Evolutionary conservation across 1,140 invertebrate species (phyloP), one percentile per base, ranked within the genome.

Genomic region (Sesamia nonagrioides): DNA sequence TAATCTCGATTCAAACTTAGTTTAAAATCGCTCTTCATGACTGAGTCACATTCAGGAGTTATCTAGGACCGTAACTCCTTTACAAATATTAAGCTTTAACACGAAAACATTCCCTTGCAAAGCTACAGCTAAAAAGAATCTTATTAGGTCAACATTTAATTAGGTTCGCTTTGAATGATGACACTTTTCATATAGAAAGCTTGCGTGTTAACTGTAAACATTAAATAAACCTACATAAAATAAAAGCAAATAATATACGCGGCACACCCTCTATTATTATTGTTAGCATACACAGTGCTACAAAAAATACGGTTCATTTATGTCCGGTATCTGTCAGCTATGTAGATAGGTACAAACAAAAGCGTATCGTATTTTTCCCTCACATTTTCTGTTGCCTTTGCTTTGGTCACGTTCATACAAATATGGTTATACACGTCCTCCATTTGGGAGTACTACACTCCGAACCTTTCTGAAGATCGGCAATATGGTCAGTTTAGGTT

Each of bases 81-180:
- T 21, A 58, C 61, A 37, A 42, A 63, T 9, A 63, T 40, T 63
- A 42, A 21, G 21, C 9, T 45, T 45, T 9, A 18, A 40, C 61
- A 42, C 11, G 50, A 69, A 27, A 45, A 15, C 42, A 2, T 69
- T 50, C 18, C 13, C 6, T 69, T 69, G 27, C 18, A 13, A 48
- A 48, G 11, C 13, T 6, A 5, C 6, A 37, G 15, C 13, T 6
- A 15, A 69, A 50, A 50, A 50, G 42, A 18, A 42, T 4, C 37
- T 42, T 18, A 66, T 18, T 69, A 48, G 42, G 42, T 33, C 13
- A 48, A 69, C 66, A 18, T 61, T 61, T 69, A 69, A 69, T 69
- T 69, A 69, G 18, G 18, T 69, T 48, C 15, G 50, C 18, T 33
- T 69, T 48, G 35, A 27, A 69, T 48, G 18, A 33, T 50, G 42